Base-by-base conservation (phyloP, 92 coral and sea anemone species). In the Virgularia gustaviana region DNA sequence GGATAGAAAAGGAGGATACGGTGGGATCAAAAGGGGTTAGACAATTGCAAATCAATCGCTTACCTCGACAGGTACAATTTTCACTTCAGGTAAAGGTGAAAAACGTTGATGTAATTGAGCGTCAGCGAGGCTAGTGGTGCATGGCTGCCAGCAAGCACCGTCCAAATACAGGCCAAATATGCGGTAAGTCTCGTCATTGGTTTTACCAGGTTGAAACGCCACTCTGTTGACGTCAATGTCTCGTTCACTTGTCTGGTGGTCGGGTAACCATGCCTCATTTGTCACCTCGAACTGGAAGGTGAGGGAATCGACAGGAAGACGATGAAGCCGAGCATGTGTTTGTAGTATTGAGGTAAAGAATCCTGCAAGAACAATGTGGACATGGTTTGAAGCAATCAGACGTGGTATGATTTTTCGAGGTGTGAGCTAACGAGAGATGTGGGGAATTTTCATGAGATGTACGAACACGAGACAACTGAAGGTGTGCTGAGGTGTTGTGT, bases 331-430 rank as follows among this genome's bases (percentile, higher is more conserved):
- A 34, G 98, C 88, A 66, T 89, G 96, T 16, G 85, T 78, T 78
- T 92, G 98, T 6, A 92, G 77, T n/a, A 92, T 83, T 55, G 96
- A 90, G 16, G 98, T 92, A 37, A 89, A 82, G 65, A 89, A 89
- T 16, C 96, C 98, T 92, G 74, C 0, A 36, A n/a, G 76, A 45
- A 36, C 31, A 45, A 16, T 38, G 38, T 9, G 45, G 58, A 72
- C n/a, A n/a, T n/a, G n/a, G n/a, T n/a, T 16, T 11, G 5, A 10
- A 11, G 49, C 49, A 43, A 60, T 20, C 10, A 60, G 0, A 12
- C 66, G 44, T 43, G 18, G 23, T 47, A 47, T 6, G 55, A 0
- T 3, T 38, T 29, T 2, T 1, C 10, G 13, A 22, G 13, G 34
- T 38, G 29, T 4, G n/a, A 9, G 34, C 29, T 4, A 57, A 16